Evolutionary conservation across 1,140 invertebrate species (phyloP).

Genomic region (Orussus abietinus): DNA sequence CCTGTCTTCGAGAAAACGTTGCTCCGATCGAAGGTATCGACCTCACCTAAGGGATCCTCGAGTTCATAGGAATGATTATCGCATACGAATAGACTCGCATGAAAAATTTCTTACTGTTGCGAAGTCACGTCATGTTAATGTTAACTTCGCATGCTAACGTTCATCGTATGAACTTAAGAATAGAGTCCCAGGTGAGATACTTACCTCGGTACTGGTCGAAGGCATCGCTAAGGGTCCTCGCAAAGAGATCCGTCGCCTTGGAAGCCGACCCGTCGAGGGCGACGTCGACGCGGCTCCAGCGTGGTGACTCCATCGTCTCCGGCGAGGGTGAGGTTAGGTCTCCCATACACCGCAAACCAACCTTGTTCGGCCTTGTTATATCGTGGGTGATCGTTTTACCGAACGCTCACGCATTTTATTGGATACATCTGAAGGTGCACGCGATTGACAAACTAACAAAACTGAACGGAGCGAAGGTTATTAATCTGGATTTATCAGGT

Average conservation of each 20-base stretch:
- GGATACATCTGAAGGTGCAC: constrained; percentile 14
- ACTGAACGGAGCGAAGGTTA: constrained; percentile 16
- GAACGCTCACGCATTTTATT: constrained; percentile 20
- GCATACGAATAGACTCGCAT: not conserved
- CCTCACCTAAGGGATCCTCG: too few relatives aligned
- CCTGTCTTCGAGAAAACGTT: too few relatives aligned
- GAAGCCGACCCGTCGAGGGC: constrained; percentile 18
- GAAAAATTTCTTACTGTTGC: constrained; percentile 1
- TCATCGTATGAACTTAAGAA: constrained; percentile 2
- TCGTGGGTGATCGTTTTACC: constrained; percentile 11
- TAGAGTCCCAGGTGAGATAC: constrained; percentile 14
- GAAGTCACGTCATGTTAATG: constrained; percentile 16
- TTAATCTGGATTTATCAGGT: constrained; percentile 18
- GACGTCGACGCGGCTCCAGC: constrained; percentile 20
- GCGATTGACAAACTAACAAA: constrained; percentile 18
- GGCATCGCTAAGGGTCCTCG: constrained; percentile 16
- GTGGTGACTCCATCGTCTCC: constrained; percentile 10
- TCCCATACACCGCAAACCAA: too few relatives aligned
- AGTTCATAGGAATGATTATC: not conserved
- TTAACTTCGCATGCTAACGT: constrained; percentile 13
- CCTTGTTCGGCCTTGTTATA: too few relatives aligned
- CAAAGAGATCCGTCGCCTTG: constrained; percentile 22
- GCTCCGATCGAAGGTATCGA: too few relatives aligned
- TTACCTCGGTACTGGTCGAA: constrained; percentile 33
- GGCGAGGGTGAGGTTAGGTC: constrained; percentile 17